phyloP scores from a whole-genome alignment of 2,797 vertebrate species.

The Ptychobarbus kaznakovi region DNA sequence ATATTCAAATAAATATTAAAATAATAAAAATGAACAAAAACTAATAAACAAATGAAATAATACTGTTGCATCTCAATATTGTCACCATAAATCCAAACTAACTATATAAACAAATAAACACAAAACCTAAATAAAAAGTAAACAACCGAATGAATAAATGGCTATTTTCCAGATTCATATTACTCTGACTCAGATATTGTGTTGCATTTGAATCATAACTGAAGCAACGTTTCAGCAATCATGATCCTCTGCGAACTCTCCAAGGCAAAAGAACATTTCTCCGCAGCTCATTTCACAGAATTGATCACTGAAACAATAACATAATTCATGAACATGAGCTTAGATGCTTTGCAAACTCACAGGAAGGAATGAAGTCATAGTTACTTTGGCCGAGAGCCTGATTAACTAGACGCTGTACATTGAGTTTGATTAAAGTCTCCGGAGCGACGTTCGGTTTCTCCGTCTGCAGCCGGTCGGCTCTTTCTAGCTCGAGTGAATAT shows the following conservation, averaged over 20 bases:
- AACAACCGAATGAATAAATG: not conserved
- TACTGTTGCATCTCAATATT: not conserved
- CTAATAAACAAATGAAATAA: not conserved
- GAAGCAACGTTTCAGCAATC: not conserved
- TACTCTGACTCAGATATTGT: not conserved
- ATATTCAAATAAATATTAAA: not conserved
- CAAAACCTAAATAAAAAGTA: not conserved
- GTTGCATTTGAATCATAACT: not conserved
- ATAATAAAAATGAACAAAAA: not conserved
- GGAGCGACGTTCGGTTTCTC: not conserved
- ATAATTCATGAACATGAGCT: constrained; percentile 1
- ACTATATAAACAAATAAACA: not conserved
- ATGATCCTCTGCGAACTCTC: not conserved
- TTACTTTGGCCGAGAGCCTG: constrained; percentile 31
- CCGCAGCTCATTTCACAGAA: constrained; percentile 3
- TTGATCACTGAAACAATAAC: constrained; percentile 10
- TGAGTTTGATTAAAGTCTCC: constrained; percentile 27
- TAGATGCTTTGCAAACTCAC: not conserved
- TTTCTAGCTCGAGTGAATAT: not conserved
- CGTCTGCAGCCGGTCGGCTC: not conserved
- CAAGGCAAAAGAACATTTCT: not conserved
- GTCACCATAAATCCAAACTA: not conserved
- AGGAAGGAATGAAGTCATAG: constrained; percentile 5
- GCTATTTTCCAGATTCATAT: not conserved
- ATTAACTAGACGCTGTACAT: constrained; percentile 16